These are phyloP conservation scores for Pseudoips prasinana DNA, from an alignment of 2,888 invertebrate genomes.

Conservation along the genomic window DNA sequence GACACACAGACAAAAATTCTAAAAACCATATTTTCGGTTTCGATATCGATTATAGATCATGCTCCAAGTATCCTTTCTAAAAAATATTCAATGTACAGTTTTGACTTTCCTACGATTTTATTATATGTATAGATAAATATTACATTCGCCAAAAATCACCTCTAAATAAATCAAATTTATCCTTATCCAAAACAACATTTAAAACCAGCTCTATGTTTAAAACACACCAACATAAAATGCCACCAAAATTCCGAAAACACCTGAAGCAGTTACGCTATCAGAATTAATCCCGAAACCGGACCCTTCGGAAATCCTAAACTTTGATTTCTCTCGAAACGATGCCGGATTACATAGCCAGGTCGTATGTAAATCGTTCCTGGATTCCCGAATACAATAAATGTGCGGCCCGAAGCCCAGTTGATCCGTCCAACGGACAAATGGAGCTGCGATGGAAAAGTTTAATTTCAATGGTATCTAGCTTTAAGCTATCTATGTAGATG, in stretches of 20 bases:
- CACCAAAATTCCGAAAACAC: conserved; percentile 29
- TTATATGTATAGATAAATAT: no score
- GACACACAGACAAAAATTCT: no score
- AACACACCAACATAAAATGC: conserved; percentile 17
- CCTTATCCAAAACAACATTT: no score
- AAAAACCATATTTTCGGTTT: no score
- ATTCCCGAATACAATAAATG: conserved; percentile 42
- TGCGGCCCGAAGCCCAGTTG: conserved; percentile 34
- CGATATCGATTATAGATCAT: no score
- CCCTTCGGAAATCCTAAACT: conserved; percentile 39
- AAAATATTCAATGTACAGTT: no score
- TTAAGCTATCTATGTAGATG: conserved; percentile 2
- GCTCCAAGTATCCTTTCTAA: no score
- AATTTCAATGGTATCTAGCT: conserved; percentile 22
- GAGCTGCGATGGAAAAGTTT: conserved; percentile 39
- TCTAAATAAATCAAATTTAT: no score
- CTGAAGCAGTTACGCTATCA: conserved; percentile 33
- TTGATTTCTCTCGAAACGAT: conserved; percentile 43
- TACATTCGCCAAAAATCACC: no score
- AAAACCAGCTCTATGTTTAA: no score
- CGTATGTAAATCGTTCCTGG: conserved; percentile 51
- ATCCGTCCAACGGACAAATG: conserved; percentile 42
- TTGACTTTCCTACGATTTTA: no score
- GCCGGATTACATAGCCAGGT: conserved; percentile 41
- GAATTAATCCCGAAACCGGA: conserved; percentile 36